Evolutionary conservation across 1,140 invertebrate genomes (phyloP), one percentile per base, ranked within the genome.

Genomic region (Macrobrachium nipponense): DNA sequence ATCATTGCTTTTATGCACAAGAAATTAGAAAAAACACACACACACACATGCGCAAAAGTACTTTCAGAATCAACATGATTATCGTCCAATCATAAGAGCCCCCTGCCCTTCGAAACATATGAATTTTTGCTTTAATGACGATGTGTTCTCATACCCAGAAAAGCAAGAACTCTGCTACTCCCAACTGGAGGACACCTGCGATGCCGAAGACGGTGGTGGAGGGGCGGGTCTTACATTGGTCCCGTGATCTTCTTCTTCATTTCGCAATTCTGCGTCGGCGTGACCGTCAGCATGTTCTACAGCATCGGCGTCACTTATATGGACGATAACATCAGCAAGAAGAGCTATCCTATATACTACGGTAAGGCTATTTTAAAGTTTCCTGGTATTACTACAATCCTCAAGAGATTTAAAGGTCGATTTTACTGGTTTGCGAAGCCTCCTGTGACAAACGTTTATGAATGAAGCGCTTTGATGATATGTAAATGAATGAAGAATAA

Each of bases 291-390:
- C 0, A 90, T 95, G 0, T 94, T 94, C 89, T 94, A 94, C 81
- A 94, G 94, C 0, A 91, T 95, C 5, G 94, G 94, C 5, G 93
- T 94, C 0, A 94, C 94, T n/a, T 95, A 0, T 93, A 94, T 88
- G 94, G 80, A 82, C 23, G 80, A 82, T 20, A 82, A 82, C 72
- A 59, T 82, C 5, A 82, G 43, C 72, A 82, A 94, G 89, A 94
- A 94, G 15, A 94, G 94, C 89, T 94, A 94, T 5, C 94, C 94
- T 18, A 93, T 93, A 5, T 82, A 82, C 36, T 82, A 82, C 60
- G 68, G 80, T 82, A 59, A 75, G 80, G 68, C 0, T 5, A 60
- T 6, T 0, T 62, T 14, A 11, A 61, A 15, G 51, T 44, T 59
- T 11, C 10, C 11, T 44, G 51, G 2, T 59, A 15, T 3, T 44